Evolutionary conservation across 1,140 invertebrate species (phyloP).

Genomic region (Rhagoletis pomonella): DNA sequence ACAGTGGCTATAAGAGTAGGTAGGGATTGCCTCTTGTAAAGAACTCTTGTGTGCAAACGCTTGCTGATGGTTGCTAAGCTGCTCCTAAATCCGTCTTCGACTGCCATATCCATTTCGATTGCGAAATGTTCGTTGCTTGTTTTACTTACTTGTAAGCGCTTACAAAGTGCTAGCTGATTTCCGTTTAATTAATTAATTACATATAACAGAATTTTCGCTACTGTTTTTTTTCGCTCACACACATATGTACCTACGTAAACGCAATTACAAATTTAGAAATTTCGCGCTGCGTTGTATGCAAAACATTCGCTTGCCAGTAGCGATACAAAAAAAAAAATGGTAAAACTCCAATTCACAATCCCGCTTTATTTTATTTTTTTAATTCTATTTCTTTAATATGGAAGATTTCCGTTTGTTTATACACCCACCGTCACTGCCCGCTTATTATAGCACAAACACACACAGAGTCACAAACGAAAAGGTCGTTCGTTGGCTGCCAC

Average conservation of each 20-base stretch:
- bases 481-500: neutral
- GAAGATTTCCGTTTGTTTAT: neutral
- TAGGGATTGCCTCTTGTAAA: neutral
- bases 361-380: too few species aligned
- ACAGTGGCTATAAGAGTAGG: neutral
- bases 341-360: too few species aligned
- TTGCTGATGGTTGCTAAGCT: neutral
- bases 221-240: neutral
- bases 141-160: neutral
- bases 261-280: too few species aligned
- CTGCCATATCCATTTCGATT: neutral
- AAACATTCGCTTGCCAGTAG: too few species aligned
- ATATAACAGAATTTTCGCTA: conserved; percentile 21
- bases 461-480: neutral
- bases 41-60: neutral
- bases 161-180: neutral
- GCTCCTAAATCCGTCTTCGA: neutral
- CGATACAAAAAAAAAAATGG: too few species aligned
- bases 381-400: too few species aligned
- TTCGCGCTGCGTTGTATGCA: too few species aligned
- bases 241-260: neutral
- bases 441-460: neutral
- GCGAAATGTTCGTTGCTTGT: neutral
- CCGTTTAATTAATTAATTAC: conserved; percentile 42
- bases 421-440: neutral